Evolutionary conservation across 2,797 vertebrate species (phyloP), one percentile per base, ranked within the genome.

Genomic region (Catostomus latipinnis): DNA sequence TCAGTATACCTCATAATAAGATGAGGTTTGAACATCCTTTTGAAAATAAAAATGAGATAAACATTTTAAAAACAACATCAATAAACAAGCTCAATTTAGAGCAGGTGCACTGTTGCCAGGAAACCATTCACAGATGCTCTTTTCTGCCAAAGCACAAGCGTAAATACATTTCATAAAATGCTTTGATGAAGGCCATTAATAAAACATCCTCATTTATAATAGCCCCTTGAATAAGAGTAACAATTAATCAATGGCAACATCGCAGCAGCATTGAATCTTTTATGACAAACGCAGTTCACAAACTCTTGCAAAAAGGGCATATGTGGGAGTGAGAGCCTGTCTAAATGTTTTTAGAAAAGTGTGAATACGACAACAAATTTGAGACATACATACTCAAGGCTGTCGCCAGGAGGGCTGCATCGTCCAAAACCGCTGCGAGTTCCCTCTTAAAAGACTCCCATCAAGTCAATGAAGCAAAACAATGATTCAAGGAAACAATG

Each of bases 401-500:
- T 49, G 12, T 57, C 7, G 14, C 18, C 10, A 74, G 22, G 45
- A 74, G 54, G 22, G 4, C 9, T 11, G 72, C 7, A 5, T 74
- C n/a, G 12, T 54, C 48, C 6, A 53, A 74, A 74, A 63, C 6
- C 5, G 13, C 9, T 46, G 54, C 18, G 6, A 72, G 58, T 56
- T 22, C 60, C 22, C 71, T 75, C 84, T 82, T 71, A 88, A 82
- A n/a, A 8, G 57, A 85, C 74, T 48, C 72, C 82, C 81, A 84
- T 84, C 65, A 83, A 85, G 50, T 83, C 85, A 88, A 85, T 80
- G 68, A 83, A 83, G 75, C 46, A 78, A 83, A 86, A 82, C 63
- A 62, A 71, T 4, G 16, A 77, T 70, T 78, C 10, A 71, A 45
- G 13, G 34, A 53, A 80, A 53, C n/a, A 34, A 5, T 22, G 57